Evolutionary conservation across 2,888 invertebrate species (phyloP).

Genomic region (Aleiodes alternator): DNA sequence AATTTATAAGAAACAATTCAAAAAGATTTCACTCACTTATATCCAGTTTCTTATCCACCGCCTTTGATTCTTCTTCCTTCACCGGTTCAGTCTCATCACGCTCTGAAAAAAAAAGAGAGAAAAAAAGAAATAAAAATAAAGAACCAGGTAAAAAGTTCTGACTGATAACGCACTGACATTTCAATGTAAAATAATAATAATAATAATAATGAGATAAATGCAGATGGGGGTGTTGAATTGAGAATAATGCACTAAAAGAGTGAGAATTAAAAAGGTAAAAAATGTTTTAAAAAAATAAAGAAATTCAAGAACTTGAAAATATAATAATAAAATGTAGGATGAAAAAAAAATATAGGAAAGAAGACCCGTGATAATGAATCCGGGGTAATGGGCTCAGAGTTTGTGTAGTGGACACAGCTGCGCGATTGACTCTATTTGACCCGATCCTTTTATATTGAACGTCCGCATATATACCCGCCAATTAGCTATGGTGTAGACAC

Average conservation of each 20-base stretch:
- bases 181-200: background rate
- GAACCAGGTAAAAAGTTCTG: background rate
- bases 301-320: conserved; percentile 2
- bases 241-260: background rate
- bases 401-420: conserved; percentile 64
- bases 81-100: conserved; percentile 60
- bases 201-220: background rate
- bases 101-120: conserved; percentile 58
- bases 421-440: conserved; percentile 70
- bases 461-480: conserved; percentile 44
- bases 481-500: conserved; percentile 45
- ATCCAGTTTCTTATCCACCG: conserved; percentile 63
- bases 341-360: background rate
- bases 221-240: background rate
- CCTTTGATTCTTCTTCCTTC: conserved; percentile 60
- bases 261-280: background rate
- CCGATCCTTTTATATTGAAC: conserved; percentile 62
- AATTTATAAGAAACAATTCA: background rate
- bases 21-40: conserved; percentile 60
- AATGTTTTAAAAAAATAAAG: background rate
- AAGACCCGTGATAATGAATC: conserved; percentile 41
- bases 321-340: too few relatives aligned
- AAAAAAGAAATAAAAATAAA: conserved; percentile 11
- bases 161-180: conserved; percentile 6
- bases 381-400: conserved; percentile 40